Percentiles rank a stretch among this genome's conserved stretches.
phyloP scores from a whole-genome alignment of 2,113 vertebrate genomes.

The Alethe castanea region DNA sequence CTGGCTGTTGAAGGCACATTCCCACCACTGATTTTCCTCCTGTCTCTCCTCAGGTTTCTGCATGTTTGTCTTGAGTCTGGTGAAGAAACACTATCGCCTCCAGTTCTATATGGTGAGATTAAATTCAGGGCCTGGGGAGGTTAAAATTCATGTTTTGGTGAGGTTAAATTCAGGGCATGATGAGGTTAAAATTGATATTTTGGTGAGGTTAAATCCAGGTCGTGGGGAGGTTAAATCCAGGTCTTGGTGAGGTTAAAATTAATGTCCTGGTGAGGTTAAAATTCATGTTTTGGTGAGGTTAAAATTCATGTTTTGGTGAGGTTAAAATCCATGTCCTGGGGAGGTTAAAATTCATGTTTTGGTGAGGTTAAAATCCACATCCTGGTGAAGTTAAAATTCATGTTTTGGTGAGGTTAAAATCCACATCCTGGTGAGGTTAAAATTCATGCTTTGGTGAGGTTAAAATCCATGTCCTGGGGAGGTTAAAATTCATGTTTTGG shows the following conservation, averaged over 20 bases:
- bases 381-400: too few species aligned
- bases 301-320: too few species aligned
- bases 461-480: not conserved
- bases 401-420: slow-evolving; percentile 77
- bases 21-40: not conserved
- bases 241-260: too few species aligned
- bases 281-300: too few species aligned
- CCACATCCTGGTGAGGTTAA: not conserved
- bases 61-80: slow-evolving; percentile 98
- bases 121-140: not conserved
- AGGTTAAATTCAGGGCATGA: too few species aligned
- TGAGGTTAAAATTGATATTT: not conserved
- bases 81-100: slow-evolving; percentile 98
- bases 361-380: slow-evolving; percentile 76
- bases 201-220: too few species aligned
- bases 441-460: too few species aligned
- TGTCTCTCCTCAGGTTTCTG: slow-evolving; percentile 84
- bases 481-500: slow-evolving; percentile 69
- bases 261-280: too few species aligned
- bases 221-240: too few species aligned
- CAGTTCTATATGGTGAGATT: slow-evolving; percentile 98
- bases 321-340: too few species aligned
- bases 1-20: not conserved
- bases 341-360: not conserved
- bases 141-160: not conserved